Percentiles rank a stretch among this genome's conserved stretches.
Evolutionary conservation across 2,888 invertebrate species (phyloP).

Genomic region (Cacoxenus indagator): DNA sequence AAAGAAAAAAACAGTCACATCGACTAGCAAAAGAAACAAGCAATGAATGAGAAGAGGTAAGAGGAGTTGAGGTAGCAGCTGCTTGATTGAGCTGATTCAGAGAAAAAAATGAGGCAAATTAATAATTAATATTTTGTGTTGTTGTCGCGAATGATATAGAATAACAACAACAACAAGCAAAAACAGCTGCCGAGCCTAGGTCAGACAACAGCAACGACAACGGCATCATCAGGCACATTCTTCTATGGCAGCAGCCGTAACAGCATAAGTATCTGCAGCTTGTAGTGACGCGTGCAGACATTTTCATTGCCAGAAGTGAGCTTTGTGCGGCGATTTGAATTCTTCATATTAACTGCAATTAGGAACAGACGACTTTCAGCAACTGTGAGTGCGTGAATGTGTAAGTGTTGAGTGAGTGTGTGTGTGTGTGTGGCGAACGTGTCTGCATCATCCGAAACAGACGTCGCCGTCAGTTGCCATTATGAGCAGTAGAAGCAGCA

Average conservation of each 20-base stretch:
- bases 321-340: background rate
- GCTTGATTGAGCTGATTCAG: background rate
- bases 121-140: background rate
- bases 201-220: background rate
- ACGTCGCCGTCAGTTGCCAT: slow-evolving; percentile 42
- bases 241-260: too few relatives aligned
- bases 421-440: background rate
- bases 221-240: background rate
- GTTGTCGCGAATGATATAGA: background rate
- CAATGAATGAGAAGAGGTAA: background rate
- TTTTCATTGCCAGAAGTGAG: slow-evolving; percentile 2
- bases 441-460: slow-evolving; percentile 56
- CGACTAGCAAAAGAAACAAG: slow-evolving; percentile 1
- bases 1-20: slow-evolving; percentile 23
- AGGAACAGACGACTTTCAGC: slow-evolving; percentile 50
- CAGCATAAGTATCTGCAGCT: background rate
- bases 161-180: background rate
- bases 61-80: background rate
- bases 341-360: slow-evolving; percentile 46
- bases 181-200: slow-evolving; percentile 5
- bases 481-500: slow-evolving; percentile 32
- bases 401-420: background rate
- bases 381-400: background rate
- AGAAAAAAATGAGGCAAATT: background rate
- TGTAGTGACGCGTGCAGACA: background rate